Base-by-base conservation (phyloP, 2,797 vertebrate species). In the Mus spretus region DNA sequence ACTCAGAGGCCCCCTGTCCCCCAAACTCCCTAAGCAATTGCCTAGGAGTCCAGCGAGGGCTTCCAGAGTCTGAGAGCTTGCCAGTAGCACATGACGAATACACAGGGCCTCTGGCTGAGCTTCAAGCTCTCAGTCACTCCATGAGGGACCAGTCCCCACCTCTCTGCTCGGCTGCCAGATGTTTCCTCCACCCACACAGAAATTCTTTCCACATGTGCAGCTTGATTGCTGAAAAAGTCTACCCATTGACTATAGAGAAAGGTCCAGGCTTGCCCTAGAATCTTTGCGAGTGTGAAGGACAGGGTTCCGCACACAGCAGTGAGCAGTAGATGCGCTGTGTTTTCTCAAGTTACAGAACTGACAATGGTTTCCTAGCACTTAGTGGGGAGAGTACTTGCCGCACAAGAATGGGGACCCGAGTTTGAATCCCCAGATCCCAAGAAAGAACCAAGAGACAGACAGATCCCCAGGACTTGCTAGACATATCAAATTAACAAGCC, bases 1-100 rank as follows among this genome's bases (percentile, higher is more conserved):
- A 53, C 13, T n/a, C 37, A 8, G 83, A 6, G 1, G 6, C 47
- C 47, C 47, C 53, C n/a, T 44, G 44, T 44, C 34, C 31, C 31
- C 82, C 20, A 3, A 9, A 3, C 44, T 77, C 87, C 74, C 40
- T 3, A 50, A 44, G 55, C 0, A 4, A 80, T 81, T 40, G 57
- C 37, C 4, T n/a, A 19, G 85, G 63, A 72, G 55, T 34, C 63
- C 11, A 47, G 22, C 44, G 72, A 37, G 15, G 50, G 40, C 59
- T 81, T 55, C 75, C 19, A 8, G 26, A 77, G 50, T 26, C 28
- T 40, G 10, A 0, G 6, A n/a, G 28, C 10, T 12, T 31, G 28
- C 22, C 17, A 17, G 13, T 1, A 28, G 24, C 9, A 2, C 37
- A 40, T 8, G 40, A 55, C 13, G 1, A 6, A 6, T 4, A 40